phyloP scores from a whole-genome alignment of 2,888 invertebrate genomes.

The Cantharis nigra region DNA sequence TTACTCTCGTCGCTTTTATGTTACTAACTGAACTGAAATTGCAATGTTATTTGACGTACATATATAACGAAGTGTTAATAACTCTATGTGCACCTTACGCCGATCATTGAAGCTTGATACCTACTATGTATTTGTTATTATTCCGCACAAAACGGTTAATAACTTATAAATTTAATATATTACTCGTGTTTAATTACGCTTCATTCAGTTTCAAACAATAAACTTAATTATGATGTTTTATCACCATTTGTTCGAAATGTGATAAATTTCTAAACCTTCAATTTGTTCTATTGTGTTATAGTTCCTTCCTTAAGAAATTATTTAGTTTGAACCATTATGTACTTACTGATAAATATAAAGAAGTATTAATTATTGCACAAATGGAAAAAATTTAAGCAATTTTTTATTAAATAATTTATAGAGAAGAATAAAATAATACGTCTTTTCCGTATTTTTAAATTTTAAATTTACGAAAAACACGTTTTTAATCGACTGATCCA shows the following conservation, averaged over 20 bases:
- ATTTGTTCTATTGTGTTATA: not conserved
- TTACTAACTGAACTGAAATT: constrained; percentile 24
- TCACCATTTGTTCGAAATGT: not conserved
- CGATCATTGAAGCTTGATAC: not conserved
- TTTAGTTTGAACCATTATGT: too few species aligned
- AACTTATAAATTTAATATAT: not conserved
- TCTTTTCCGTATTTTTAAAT: too few species aligned
- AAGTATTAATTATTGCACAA: too few species aligned
- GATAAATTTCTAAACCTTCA: not conserved
- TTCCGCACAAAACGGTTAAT: not conserved
- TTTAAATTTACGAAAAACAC: too few species aligned
- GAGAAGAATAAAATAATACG: too few species aligned
- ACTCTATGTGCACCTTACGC: not conserved
- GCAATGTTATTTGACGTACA: constrained; percentile 1
- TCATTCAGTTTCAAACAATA: not conserved
- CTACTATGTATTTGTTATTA: not conserved
- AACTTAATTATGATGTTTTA: not conserved
- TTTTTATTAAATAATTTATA: too few species aligned
- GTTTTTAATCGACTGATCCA: too few species aligned
- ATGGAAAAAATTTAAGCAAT: too few species aligned
- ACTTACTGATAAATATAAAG: too few species aligned
- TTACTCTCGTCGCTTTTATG: constrained; percentile 21
- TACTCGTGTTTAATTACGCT: not conserved
- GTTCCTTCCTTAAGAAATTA: not conserved
- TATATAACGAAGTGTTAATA: constrained; percentile 22